Base-by-base conservation (phyloP, 2,113 vertebrate species). In the Carassius gibelio region DNA sequence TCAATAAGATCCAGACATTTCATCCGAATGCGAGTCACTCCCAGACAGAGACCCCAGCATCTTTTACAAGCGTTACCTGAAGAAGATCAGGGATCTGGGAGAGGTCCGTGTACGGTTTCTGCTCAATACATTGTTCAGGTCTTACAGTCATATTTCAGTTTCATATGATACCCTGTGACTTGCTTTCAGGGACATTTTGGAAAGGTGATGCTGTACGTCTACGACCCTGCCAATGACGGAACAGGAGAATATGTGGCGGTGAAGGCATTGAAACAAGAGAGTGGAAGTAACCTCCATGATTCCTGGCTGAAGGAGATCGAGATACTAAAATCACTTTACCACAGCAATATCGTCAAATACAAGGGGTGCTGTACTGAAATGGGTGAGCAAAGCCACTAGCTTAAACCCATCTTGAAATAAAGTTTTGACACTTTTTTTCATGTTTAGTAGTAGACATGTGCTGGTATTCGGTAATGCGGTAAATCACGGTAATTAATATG, bases 311-410 rank as follows among this genome's bases (percentile, higher is more conserved):
- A 95, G 84, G 98, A 99, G 87, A 98, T 99, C 2, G 92, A 96
- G 30, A 98, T 98, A 91, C 92, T 99, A 9, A 97, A 96, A 88
- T 95, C 95, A 0, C 94, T 99, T 1, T 94, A 96, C 87, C 97
- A 99, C 50, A 89, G 85, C 19, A 97, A 99, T 90, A 97, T 99
- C 1, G 96, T 99, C 90, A 97, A 96, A 87, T 99, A 99, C 93
- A 98, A 96, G 66, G 98, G 98, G 5, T 96, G 96, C 88, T 98
- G 97, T 83, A 94, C 94, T 19, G 97, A 99, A 88, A 90, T 94
- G 87, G 96, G 97, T 98, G 74, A 90, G 93, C 10, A 38, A 50
- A 38, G 3, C n/a, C 11, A 8, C 2, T 23, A 48, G 21, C 57
- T 61, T 61, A 10, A 9, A 61, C 7, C 17, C 6, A 7, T 21